Evolutionary conservation across 1,140 invertebrate species (phyloP).

Genomic region (Aradophagus sp.): DNA sequence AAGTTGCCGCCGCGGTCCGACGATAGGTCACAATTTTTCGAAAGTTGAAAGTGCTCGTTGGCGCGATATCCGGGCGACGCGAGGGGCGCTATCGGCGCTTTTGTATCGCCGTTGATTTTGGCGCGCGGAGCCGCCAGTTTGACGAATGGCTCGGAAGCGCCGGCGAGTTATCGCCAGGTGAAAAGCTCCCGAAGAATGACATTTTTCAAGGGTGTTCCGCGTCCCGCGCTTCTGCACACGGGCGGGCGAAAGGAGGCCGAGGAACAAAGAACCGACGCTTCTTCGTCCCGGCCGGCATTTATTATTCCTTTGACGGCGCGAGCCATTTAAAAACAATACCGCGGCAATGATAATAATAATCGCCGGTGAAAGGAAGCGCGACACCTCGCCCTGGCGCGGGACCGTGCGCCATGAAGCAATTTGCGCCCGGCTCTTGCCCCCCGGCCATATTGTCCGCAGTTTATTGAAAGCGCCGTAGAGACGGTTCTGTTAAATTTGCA

Average conservation of each 20-base stretch:
- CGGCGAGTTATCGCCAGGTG: conserved; percentile 52
- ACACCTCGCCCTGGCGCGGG: conserved; percentile 8
- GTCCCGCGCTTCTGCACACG: no score
- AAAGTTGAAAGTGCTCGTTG: conserved; percentile 50
- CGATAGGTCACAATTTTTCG: conserved; percentile 61
- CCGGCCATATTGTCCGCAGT: no score
- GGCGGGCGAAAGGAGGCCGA: no score
- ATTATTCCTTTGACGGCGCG: conserved; percentile 59
- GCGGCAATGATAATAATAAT: conserved; percentile 19
- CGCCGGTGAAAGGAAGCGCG: background rate
- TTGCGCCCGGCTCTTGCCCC: conserved; percentile 31
- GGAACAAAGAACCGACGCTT: no score
- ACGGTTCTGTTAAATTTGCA: no score
- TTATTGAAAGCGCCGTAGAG: no score
- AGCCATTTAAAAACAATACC: conserved; percentile 64
- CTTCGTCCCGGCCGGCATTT: conserved; percentile 60
- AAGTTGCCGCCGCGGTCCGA: conserved; percentile 9
- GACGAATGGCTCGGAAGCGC: conserved; percentile 57
- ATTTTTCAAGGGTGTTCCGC: no score
- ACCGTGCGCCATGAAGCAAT: conserved; percentile 22
- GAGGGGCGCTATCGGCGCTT: conserved; percentile 6
- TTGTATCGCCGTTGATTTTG: conserved; percentile 52
- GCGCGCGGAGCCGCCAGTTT: conserved; percentile 56
- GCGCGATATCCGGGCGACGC: conserved; percentile 29
- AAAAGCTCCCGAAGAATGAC: conserved; percentile 52